Percentiles rank a stretch among this genome's conserved stretches.
These are phyloP conservation scores for Cyprinella venusta DNA, from an alignment of 2,797 vertebrate genomes.

Conservation along the genomic window DNA sequence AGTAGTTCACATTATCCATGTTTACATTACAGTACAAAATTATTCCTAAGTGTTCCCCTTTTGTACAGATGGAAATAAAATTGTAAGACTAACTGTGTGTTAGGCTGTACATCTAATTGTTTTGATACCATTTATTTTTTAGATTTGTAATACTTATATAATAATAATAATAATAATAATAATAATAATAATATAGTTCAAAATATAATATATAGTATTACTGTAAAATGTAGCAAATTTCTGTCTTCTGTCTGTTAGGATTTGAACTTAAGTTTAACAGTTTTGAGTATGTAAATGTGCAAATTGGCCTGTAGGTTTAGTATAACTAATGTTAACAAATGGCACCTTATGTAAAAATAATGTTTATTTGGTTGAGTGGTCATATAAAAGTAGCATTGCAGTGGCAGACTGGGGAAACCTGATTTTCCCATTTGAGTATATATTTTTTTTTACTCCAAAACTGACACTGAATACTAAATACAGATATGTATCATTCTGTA, in stretches of 20 bases:
- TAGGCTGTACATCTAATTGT: no score
- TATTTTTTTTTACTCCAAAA: background rate
- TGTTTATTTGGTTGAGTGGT: background rate
- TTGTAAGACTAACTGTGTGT: background rate
- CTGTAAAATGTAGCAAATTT: background rate
- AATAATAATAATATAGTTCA: no score
- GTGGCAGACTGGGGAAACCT: background rate
- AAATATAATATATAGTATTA: no score
- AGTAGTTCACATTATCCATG: background rate
- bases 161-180: no score
- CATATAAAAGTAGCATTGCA: conserved; percentile 10
- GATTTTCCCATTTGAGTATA: background rate
- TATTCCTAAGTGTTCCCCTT: background rate
- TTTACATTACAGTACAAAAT: background rate
- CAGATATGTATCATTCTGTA: background rate
- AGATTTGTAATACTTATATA: no score
- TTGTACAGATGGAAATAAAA: background rate
- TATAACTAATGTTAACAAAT: background rate
- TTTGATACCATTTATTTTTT: no score
- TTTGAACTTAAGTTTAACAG: background rate
- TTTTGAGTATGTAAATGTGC: background rate
- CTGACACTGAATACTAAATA: background rate
- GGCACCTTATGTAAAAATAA: background rate
- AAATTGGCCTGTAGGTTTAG: background rate
- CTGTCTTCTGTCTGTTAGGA: background rate